Conservation (phyloP, 2,888 invertebrate species). For the Melieria omissa region DNA sequence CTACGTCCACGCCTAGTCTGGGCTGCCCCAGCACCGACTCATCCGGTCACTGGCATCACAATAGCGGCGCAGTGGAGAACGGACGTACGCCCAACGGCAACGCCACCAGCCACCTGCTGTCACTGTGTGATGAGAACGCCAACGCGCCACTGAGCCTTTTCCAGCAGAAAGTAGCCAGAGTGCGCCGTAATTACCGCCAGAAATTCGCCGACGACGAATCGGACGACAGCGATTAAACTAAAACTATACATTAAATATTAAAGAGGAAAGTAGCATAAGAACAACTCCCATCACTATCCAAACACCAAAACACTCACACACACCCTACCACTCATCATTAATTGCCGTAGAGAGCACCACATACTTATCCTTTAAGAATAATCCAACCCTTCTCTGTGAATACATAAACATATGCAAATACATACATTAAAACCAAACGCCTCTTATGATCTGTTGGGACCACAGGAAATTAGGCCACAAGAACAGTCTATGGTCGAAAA, state of each 20-base stretch:
- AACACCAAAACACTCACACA: too few species aligned
- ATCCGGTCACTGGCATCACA: conserved; percentile 23
- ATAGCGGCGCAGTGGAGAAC: conserved; percentile 23
- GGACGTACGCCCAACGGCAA: conserved; percentile 20
- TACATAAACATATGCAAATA: conserved; percentile 2
- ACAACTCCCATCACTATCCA: too few species aligned
- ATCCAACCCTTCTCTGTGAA: conserved; percentile 23
- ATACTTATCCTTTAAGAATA: conserved; percentile 12
- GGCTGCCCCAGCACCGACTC: conserved; percentile 30
- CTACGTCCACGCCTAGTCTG: conserved; percentile 45
- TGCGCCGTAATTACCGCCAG: conserved; percentile 73
- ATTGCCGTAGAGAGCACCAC: not conserved
- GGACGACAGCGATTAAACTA: conserved; percentile 72
- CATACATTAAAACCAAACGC: not conserved
- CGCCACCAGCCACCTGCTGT: conserved; percentile 10
- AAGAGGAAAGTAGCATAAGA: too few species aligned
- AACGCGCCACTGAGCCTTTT: conserved; percentile 25
- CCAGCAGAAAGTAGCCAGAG: conserved; percentile 72
- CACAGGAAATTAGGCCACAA: too few species aligned
- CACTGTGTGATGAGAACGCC: conserved; percentile 36
- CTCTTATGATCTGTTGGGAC: too few species aligned
- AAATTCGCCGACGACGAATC: conserved; percentile 71
- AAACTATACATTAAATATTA: not conserved
- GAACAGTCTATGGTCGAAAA: too few species aligned
- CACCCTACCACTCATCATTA: too few species aligned